phyloP scores from a whole-genome alignment of 2,113 vertebrate species.

The Protomyctophum bolini region DNA sequence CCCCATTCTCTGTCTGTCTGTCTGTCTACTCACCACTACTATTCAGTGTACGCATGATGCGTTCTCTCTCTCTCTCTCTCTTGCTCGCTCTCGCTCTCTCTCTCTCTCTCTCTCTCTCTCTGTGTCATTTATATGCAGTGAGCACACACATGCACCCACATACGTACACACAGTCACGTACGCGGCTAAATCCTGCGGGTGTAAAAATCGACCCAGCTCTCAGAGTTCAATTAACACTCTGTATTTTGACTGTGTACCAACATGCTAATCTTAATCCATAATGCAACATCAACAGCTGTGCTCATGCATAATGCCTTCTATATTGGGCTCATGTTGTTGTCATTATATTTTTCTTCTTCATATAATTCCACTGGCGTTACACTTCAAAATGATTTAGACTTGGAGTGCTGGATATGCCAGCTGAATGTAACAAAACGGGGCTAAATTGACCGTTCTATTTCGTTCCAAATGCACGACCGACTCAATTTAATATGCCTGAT shows the following conservation, averaged over 20 bases:
- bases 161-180: too few relatives aligned
- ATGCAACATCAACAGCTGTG: neutral
- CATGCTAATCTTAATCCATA: neutral
- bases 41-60: too few relatives aligned
- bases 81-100: too few relatives aligned
- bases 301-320: neutral
- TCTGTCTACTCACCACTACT: neutral
- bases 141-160: too few relatives aligned
- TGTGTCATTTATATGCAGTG: too few relatives aligned
- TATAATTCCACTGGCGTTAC: neutral
- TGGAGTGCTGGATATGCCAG: neutral
- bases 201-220: too few relatives aligned
- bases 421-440: neutral
- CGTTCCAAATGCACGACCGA: neutral
- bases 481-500: neutral
- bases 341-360: neutral
- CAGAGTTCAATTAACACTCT: too few relatives aligned
- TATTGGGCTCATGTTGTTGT: neutral
- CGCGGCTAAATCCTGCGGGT: too few relatives aligned
- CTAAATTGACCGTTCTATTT: neutral
- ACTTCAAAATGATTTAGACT: neutral
- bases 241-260: neutral
- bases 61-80: too few relatives aligned
- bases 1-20: neutral
- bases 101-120: too few relatives aligned